Percentiles rank a stretch among this genome's conserved stretches.
Evolutionary conservation across 2,113 vertebrate species (phyloP).

Genomic region (Cyphomyrus discorhynchus): DNA sequence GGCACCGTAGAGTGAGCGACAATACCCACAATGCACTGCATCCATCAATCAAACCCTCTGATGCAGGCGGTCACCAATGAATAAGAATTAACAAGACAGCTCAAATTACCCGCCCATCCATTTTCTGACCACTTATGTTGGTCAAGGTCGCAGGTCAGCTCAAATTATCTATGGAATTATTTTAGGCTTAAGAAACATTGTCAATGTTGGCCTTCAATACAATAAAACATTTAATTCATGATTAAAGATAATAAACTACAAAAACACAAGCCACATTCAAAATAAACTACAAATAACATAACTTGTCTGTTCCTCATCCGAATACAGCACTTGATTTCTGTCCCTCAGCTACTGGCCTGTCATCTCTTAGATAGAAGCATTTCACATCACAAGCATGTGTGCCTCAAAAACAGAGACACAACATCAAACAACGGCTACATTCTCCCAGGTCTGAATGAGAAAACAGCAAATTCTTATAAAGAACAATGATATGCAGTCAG

Average conservation of each 20-base stretch:
- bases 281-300: not conserved
- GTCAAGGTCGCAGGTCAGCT: not conserved
- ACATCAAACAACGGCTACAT: not conserved
- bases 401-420: not conserved
- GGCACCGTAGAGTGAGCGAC: not conserved
- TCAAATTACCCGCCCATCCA: slow-evolving; percentile 4
- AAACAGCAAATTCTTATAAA: not conserved
- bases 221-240: not conserved
- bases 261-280: not conserved
- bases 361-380: not conserved
- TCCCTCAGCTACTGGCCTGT: not conserved
- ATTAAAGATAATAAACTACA: not conserved
- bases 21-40: not conserved
- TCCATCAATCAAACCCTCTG: not conserved
- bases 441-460: not conserved
- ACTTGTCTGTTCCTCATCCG: not conserved
- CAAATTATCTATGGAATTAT: not conserved
- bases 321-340: not conserved
- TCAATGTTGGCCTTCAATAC: not conserved
- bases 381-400: not conserved
- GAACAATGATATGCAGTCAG: not conserved
- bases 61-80: not conserved
- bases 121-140: not conserved
- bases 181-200: not conserved
- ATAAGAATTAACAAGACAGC: not conserved